Percentiles rank a stretch among this genome's conserved stretches.
Conservation (phyloP, 1,140 invertebrate species). For the Pseudoatta argentina region DNA sequence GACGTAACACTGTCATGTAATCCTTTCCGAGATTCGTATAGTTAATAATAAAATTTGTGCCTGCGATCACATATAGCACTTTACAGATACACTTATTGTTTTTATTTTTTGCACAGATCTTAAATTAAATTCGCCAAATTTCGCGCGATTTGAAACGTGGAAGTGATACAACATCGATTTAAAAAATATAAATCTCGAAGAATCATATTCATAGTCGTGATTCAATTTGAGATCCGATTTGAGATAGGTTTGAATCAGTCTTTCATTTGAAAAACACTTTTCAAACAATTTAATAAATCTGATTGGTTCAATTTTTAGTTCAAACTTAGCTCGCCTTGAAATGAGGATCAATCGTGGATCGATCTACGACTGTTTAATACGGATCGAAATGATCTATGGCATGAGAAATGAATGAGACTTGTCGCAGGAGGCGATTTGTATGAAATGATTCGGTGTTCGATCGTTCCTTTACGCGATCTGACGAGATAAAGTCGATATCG, state of each 20-base stretch:
- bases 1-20: not conserved
- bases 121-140: constrained; percentile 43
- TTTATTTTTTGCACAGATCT: not conserved
- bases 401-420: not conserved
- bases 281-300: too few relatives aligned
- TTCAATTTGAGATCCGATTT: too few relatives aligned
- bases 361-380: too few relatives aligned
- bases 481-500: constrained; percentile 24
- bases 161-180: constrained; percentile 22
- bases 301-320: too few relatives aligned
- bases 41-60: constrained; percentile 22
- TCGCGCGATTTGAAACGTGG: not conserved
- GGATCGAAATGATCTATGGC: not conserved
- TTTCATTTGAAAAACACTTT: too few relatives aligned
- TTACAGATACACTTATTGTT: not conserved
- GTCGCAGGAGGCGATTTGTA: not conserved
- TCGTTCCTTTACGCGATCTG: not conserved
- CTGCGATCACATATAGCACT: not conserved
- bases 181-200: constrained; percentile 28
- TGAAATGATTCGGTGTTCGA: not conserved
- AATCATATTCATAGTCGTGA: too few relatives aligned
- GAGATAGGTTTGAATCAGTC: too few relatives aligned
- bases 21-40: not conserved
- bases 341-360: too few relatives aligned
- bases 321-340: too few relatives aligned